phyloP scores from a whole-genome alignment of 37 sponge, comb jelly and placozoan species.

The Chondrilla cf. caribensis region DNA sequence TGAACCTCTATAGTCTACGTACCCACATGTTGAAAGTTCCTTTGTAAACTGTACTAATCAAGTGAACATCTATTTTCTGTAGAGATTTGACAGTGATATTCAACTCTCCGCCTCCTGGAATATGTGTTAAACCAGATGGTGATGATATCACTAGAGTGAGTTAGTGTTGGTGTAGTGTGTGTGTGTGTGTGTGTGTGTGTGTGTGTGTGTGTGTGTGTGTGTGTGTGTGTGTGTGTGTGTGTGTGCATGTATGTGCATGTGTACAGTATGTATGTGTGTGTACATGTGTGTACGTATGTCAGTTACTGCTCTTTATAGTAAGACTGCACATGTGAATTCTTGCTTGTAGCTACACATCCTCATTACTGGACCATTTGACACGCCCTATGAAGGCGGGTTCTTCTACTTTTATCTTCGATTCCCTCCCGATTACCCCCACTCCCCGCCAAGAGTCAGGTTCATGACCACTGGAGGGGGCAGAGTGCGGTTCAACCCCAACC shows the following conservation, averaged over 20 bases:
- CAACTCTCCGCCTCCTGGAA: conserved; percentile 78
- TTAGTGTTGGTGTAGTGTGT: conserved; percentile 39
- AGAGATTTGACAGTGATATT: conserved; percentile 74
- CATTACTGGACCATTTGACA: conserved; percentile 85
- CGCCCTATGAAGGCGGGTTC: conserved; percentile 92
- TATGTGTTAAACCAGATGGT: conserved; percentile 73
- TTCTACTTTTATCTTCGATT: conserved; percentile 81
- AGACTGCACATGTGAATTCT: not conserved
- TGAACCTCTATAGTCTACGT: not conserved
- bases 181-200: conserved; percentile 9
- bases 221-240: conserved; percentile 13
- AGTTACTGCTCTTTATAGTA: not conserved
- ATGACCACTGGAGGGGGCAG: conserved; percentile 83
- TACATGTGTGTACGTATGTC: not conserved
- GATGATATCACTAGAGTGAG: conserved; percentile 71
- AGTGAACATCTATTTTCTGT: not conserved
- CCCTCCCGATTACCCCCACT: conserved; percentile 77
- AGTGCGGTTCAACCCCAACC: conserved; percentile 90
- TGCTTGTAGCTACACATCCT: conserved; percentile 60
- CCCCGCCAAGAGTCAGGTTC: conserved; percentile 72
- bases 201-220: not conserved
- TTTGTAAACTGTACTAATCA: not conserved
- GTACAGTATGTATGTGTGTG: conserved; percentile 29
- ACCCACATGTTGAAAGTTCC: not conserved
- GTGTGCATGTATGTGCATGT: conserved; percentile 10